Conservation (phyloP, 2,888 invertebrate species). For the Eutolmus rufibarbis region DNA sequence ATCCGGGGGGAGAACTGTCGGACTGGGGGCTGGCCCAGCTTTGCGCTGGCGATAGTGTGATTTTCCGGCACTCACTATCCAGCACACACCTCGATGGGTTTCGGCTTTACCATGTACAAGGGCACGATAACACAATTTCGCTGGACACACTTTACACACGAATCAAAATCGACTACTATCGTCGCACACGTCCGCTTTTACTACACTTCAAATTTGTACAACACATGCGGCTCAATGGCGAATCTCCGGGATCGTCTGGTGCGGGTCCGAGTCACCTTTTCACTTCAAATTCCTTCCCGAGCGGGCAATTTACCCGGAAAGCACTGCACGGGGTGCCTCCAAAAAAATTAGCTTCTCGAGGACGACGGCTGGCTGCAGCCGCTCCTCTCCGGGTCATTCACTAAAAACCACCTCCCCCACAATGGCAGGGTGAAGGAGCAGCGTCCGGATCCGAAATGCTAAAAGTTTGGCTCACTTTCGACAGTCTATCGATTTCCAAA, state of each 20-base stretch:
- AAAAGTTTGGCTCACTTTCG: conserved; percentile 2
- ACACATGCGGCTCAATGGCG: conserved; percentile 42
- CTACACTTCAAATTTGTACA: conserved; percentile 43
- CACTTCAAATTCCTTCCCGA: not conserved
- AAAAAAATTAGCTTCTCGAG: not conserved
- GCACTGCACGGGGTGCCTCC: not conserved
- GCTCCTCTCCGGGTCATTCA: conserved; percentile 15
- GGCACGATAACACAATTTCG: conserved; percentile 39
- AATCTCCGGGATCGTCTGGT: conserved; percentile 19
- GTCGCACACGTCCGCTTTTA: conserved; percentile 45
- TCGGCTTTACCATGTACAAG: not conserved
- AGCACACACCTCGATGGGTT: not conserved
- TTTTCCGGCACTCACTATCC: conserved; percentile 28
- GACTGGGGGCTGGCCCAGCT: not conserved
- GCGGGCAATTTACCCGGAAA: not conserved
- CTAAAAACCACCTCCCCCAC: conserved; percentile 5
- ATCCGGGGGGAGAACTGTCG: not conserved
- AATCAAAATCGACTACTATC: conserved; percentile 35
- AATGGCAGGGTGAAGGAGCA: not conserved
- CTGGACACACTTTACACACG: conserved; percentile 42
- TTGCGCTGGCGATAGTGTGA: not conserved
- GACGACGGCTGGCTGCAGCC: not conserved
- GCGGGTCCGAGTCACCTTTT: not conserved
- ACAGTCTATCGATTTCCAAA: conserved; percentile 24
- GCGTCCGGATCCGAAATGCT: conserved; percentile 1